phyloP scores from a whole-genome alignment of 2,797 vertebrate species.

The Dicrostonyx torquatus region DNA sequence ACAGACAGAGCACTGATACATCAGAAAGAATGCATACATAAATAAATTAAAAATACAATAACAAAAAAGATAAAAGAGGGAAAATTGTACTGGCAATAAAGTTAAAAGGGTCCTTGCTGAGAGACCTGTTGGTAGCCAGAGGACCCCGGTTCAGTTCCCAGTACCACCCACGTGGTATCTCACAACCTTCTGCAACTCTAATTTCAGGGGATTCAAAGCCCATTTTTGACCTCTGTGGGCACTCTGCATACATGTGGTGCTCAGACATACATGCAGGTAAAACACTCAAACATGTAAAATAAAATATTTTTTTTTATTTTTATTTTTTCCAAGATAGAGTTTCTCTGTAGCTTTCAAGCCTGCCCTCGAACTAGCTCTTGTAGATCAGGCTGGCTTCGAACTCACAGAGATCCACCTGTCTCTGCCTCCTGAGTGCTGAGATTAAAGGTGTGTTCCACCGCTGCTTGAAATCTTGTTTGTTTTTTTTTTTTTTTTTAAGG shows the following conservation, averaged over 20 bases:
- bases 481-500: too few species aligned
- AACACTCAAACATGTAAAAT: not conserved
- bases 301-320: not conserved
- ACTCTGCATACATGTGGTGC: not conserved
- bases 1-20: not conserved
- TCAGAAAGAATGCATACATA: not conserved
- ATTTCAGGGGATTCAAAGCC: too few species aligned
- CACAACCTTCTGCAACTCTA: not conserved
- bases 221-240: not conserved
- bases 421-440: too few species aligned
- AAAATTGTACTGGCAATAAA: not conserved
- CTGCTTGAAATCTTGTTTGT: too few species aligned
- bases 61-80: not conserved
- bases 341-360: too few species aligned
- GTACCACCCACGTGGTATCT: not conserved
- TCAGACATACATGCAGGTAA: not conserved
- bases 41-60: not conserved
- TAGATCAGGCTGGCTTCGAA: too few species aligned
- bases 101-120: not conserved
- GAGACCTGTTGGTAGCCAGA: not conserved
- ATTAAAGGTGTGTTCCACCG: too few species aligned
- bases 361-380: too few species aligned
- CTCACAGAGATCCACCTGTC: too few species aligned
- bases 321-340: too few species aligned
- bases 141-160: not conserved